Conservation (phyloP, 2,113 vertebrate species). For the Toxotes jaculatrix region DNA sequence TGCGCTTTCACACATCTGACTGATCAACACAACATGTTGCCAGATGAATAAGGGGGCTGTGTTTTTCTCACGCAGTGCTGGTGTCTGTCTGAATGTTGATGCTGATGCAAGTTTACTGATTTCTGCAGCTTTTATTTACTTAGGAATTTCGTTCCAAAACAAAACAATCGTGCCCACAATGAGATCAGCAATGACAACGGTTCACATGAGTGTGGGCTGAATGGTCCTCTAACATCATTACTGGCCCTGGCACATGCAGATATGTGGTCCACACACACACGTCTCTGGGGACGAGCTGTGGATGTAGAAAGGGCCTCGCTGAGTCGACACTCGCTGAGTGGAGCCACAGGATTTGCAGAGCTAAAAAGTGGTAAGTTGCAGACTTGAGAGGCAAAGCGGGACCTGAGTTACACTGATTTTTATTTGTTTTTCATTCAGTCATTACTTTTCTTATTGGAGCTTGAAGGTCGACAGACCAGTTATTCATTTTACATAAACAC, state of each 20-base stretch:
- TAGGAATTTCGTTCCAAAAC: background rate
- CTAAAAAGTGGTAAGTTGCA: background rate
- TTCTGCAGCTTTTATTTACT: background rate
- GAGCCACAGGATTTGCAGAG: background rate
- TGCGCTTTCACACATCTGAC: too few species aligned
- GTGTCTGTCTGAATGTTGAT: too few species aligned
- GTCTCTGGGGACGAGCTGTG: background rate
- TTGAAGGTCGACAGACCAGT: slow-evolving; percentile 4
- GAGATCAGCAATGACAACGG: background rate
- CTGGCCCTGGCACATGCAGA: background rate
- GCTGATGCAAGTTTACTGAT: background rate
- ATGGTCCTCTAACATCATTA: background rate
- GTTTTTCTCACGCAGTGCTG: too few species aligned
- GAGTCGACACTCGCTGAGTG: background rate
- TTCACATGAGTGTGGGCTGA: background rate
- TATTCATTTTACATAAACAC: slow-evolving; percentile 13
- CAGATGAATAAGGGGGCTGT: background rate
- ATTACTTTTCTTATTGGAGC: slow-evolving; percentile 7
- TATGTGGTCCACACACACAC: background rate
- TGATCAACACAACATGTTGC: too few species aligned
- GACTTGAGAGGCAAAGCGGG: background rate
- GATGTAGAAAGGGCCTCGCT: background rate
- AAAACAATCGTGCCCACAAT: background rate
- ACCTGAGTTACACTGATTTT: background rate
- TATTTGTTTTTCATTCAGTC: background rate